A percentile compares a stretch with the other conserved stretches of the same genome.
phyloP scores from a whole-genome alignment of 2,888 invertebrate genomes.

The Amaurobius ferox region DNA sequence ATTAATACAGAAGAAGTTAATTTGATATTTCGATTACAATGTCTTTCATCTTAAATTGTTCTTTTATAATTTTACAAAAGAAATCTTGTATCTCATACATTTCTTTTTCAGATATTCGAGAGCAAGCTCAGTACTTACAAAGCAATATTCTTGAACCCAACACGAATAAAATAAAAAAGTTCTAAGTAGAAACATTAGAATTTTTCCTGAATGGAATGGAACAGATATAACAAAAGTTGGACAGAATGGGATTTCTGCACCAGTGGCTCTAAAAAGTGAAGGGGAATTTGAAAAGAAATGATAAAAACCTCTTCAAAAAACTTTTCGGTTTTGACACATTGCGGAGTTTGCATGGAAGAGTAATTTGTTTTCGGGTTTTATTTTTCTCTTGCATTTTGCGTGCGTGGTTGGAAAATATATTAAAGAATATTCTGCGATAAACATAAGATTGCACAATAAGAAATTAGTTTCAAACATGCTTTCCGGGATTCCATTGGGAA shows the following conservation, averaged over 20 bases:
- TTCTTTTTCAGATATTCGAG: too few relatives aligned
- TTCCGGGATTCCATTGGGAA: too few relatives aligned
- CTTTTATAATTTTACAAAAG: too few relatives aligned
- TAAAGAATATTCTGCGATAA: too few relatives aligned
- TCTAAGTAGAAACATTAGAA: not conserved
- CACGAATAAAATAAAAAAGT: not conserved
- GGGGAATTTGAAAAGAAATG: conserved; percentile 2
- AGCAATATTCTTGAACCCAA: not conserved
- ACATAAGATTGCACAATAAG: too few relatives aligned
- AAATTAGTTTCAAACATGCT: too few relatives aligned
- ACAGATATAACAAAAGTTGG: not conserved
- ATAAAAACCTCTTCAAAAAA: not conserved
- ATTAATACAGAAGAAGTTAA: too few relatives aligned
- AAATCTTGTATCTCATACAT: too few relatives aligned
- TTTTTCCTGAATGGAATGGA: not conserved
- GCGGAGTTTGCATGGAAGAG: not conserved
- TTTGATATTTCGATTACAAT: too few relatives aligned
- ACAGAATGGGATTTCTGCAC: conserved; percentile 3
- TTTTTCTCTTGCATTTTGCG: too few relatives aligned
- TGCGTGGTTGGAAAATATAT: too few relatives aligned
- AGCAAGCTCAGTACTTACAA: not conserved
- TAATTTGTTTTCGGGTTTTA: not conserved
- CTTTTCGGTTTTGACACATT: conserved; percentile 1
- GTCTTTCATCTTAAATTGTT: too few relatives aligned
- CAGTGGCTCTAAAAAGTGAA: not conserved